Base-by-base conservation (phyloP, 2,888 invertebrate species). In the Microchrysa polita region DNA sequence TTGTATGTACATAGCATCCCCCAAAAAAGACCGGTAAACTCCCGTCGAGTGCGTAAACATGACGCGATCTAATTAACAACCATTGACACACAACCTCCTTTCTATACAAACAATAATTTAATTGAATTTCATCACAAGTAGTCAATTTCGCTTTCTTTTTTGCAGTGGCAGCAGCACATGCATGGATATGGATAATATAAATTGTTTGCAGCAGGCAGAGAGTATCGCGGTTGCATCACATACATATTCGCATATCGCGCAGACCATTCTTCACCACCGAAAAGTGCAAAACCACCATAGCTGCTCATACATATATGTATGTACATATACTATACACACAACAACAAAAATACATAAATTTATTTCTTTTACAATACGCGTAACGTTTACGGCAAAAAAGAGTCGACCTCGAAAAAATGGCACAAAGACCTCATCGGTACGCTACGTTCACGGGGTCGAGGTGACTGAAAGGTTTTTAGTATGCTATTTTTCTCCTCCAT, bases 331-430 rank as follows among this genome's bases (percentile, higher is more conserved):
- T 34, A 34, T 34, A 34, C n/a, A n/a, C n/a, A 27, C 23, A 60
- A 60, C 61, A 61, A 34, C 18, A 61, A 60, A 60, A n/a, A n/a
- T n/a, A n/a, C 14, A 60, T 27, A 27, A n/a, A 14, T 27, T 61
- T 65, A n/a, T 65, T 65, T 7, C 7, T 34, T 34, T 34, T 34
- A 34, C 27, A 34, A 34, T 34, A 65, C 48, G 22, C 65, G 65
- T 65, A 5, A 5, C 65, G 65, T 65, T 44, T 44, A 48, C 65
- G 65, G 65, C 65, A 65, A 65, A 65, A n/a, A n/a, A 65, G 22
- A 65, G 65, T 48, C 42, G 69, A 69, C 69, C 69, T 69, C 69
- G 69, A 27, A 52, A 55, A 69, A 69, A 55, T 69, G 69, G 69
- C 55, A 69, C 69, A 69, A 69, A 69, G 69, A 69, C 69, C 69